These are phyloP conservation scores for Cotesia congregata DNA, from an alignment of 2,888 invertebrate genomes.

Conservation along the genomic window DNA sequence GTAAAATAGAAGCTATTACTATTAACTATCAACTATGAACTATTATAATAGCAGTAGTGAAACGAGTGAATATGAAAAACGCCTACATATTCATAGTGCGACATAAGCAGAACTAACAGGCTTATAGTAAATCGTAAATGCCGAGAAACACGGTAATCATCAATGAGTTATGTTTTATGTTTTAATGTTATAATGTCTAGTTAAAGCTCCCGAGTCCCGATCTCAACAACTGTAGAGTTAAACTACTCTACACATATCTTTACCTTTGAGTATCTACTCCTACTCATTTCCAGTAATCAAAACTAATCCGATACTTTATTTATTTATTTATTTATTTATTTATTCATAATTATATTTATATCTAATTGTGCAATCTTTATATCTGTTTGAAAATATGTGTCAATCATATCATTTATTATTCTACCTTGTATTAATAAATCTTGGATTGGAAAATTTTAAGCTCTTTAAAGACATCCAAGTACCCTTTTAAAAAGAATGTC, in stretches of 20 bases:
- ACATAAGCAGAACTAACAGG: constrained; percentile 45
- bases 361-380: background rate
- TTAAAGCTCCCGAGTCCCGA: background rate
- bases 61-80: constrained; percentile 41
- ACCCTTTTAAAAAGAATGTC: too few species aligned
- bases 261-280: background rate
- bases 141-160: constrained; percentile 49
- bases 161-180: constrained; percentile 18
- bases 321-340: background rate
- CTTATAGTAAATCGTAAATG: constrained; percentile 52
- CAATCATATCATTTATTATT: background rate
- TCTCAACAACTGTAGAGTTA: too few species aligned
- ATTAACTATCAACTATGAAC: background rate
- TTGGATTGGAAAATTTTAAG: too few species aligned
- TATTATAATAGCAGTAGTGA: background rate
- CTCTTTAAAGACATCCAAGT: too few species aligned
- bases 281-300: background rate
- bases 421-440: background rate
- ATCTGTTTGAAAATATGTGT: background rate
- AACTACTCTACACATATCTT: too few species aligned
- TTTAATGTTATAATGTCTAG: background rate
- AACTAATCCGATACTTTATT: background rate
- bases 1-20: too few species aligned
- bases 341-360: background rate
- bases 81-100: constrained; percentile 47